Conservation (phyloP, 2,797 vertebrate genomes). For the Coregonus sp. region DNA sequence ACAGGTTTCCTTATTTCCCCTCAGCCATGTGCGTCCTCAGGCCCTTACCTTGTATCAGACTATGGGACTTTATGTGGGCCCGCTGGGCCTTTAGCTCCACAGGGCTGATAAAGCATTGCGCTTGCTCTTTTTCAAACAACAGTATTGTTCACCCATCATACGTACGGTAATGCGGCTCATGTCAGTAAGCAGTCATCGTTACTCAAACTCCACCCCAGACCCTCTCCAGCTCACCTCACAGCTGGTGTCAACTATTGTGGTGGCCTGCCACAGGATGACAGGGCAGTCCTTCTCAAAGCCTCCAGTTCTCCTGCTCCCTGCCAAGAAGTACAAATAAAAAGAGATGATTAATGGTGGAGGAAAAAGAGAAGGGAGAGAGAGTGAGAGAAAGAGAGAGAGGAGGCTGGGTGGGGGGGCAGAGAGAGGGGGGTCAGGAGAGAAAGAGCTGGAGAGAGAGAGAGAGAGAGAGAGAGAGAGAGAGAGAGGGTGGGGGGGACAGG, state of each 20-base stretch:
- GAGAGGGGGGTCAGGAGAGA: not conserved
- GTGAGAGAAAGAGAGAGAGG: conserved; percentile 3
- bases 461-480: no score
- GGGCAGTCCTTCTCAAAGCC: conserved; percentile 11
- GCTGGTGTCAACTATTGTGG: conserved; percentile 34
- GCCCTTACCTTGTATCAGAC: not conserved
- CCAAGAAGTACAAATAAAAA: not conserved
- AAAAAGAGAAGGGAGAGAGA: not conserved
- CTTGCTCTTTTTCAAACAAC: not conserved
- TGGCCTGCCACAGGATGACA: conserved; percentile 27
- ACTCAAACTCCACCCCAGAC: conserved; percentile 1
- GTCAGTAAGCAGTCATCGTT: conserved; percentile 19
- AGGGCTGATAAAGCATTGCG: not conserved
- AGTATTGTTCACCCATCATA: conserved; percentile 12
- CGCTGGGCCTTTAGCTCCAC: conserved; percentile 4
- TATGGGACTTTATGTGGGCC: conserved; percentile 5
- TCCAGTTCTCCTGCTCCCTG: not conserved
- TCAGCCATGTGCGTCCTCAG: not conserved
- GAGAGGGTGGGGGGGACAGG: no score
- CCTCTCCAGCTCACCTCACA: conserved; percentile 23
- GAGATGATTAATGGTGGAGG: not conserved
- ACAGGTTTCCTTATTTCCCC: not conserved
- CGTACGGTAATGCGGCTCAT: not conserved
- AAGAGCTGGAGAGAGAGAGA: not conserved
- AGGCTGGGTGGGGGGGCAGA: not conserved